Evolutionary conservation across 53 echinoderm and acorn worm genomes (phyloP).

Genomic region (Mesocentrotus franciscanus): DNA sequence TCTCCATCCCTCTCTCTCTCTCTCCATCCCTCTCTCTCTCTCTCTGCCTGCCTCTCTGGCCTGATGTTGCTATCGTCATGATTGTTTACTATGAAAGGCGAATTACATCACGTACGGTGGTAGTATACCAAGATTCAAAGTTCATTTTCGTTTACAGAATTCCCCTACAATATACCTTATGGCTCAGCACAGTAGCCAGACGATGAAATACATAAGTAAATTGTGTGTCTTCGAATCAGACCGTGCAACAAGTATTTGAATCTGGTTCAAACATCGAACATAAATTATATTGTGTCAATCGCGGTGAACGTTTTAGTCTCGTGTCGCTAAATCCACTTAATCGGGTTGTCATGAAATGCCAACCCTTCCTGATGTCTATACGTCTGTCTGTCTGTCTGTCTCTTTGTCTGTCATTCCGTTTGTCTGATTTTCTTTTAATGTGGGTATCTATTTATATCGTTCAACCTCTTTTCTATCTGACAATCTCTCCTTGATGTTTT

Average conservation of each 20-base stretch:
- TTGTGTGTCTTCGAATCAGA: background rate
- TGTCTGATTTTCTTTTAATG: too few species aligned
- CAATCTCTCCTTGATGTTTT: too few species aligned
- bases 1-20: too few species aligned
- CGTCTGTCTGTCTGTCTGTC: too few species aligned
- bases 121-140: background rate
- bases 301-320: background rate
- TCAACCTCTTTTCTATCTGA: too few species aligned
- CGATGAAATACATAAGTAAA: background rate
- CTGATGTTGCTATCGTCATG: background rate
- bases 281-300: background rate
- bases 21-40: background rate
- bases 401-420: too few species aligned
- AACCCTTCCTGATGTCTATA: too few species aligned
- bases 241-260: background rate
- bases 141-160: slow-evolving; percentile 7
- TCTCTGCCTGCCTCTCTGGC: too few species aligned
- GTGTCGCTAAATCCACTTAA: background rate
- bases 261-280: background rate
- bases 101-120: background rate
- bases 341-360: background rate
- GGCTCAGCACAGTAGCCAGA: background rate
- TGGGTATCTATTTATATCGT: too few species aligned
- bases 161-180: background rate
- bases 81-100: background rate